Evolutionary conservation across 2,888 invertebrate species (phyloP), one percentile per base, ranked within the genome.

Genomic region (Pterostichus madidus): DNA sequence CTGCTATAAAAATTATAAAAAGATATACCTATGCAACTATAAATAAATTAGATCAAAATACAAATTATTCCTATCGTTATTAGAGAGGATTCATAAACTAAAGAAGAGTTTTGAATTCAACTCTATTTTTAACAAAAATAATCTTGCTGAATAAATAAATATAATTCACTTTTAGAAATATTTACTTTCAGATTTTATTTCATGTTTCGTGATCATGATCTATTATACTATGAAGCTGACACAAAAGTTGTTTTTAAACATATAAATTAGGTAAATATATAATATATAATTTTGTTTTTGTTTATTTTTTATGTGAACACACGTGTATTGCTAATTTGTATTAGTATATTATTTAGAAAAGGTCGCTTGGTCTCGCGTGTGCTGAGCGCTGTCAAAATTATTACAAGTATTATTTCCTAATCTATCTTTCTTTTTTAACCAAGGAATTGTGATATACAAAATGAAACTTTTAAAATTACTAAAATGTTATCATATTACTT

Each of bases 191-290:
- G 64, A 64, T 64, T 35, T 39, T 35, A 11, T 32, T 7, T 35
- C 64, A 64, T 35, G 64, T 32, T 13, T 5, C 7, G 35, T 32
- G n/a, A 35, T 32, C 64, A 64, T 64, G 64, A n/a, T 64, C 31
- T 64, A 1, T 31, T 64, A 1, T 35, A 35, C 35, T 64, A 31
- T 35, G 59, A 59, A 31, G 59, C 31, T 59, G 59, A 31, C 31
- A 56, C 8, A 56, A 17, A 32, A 24, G 5, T 31, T 31, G 31
- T 59, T 59, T 59, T n/a, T n/a, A 35, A 64, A 35, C 13, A 13
- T 32, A 6, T 64, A 13, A 13, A 64, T 64, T 35, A 64, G 32
- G 64, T 64, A 64, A 64, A 13, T 32, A 13, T 61, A 32, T 64
- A 64, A 64, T 35, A n/a, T 11, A 35, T 64, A 31, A 35, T 35